Evolutionary conservation across 1,140 invertebrate species (phyloP), one percentile per base, ranked within the genome.

Genomic region (Drosophila kanapiae): DNA sequence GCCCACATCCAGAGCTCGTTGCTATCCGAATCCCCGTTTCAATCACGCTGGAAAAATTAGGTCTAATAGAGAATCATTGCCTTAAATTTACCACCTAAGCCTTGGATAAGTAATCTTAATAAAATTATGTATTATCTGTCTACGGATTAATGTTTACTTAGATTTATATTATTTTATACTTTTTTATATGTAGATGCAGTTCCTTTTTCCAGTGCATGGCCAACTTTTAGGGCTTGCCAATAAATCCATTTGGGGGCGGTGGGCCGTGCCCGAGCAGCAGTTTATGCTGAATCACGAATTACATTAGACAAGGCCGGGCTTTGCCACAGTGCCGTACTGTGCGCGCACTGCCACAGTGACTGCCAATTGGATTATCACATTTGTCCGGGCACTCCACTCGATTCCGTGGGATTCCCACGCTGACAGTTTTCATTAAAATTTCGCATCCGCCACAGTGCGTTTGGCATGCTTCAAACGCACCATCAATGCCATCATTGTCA

Each of bases 211-310:
- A 51, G 54, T 74, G 67, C 45, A 69, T 11, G 23, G 14, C 14
- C 37, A 64, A 40, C 48, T 29, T 38, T 69, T 45, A 37, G 58
- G 47, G 64, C 58, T 59, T 65, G 72, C 75, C 86, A 76, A 90
- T 90, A 90, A 90, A 90, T 90, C 70, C 71, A 45, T 56, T 18
- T 31, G 33, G 7, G 37, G 18, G 40, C 51, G 51, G 40, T 43
- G 13, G 40, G 56, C 61, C 65, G 80, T 67, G 48, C 40, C 54
- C 68, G 23, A 31, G 38, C 60, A 61, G 56, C 74, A 80, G 83
- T 91, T 90, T 90, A 90, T 90, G 85, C 85, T 90, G 85, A 90
- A 91, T 91, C 85, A 90, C 85, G 85, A 90, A 85, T 86, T 90
- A 84, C 85, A 90, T 90, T 90, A 90, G 86, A 79, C 64, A 70